Percentiles rank a stretch among this genome's conserved stretches.
phyloP scores from a whole-genome alignment of 2,888 invertebrate genomes.

The Zootermopsis nevadensis region DNA sequence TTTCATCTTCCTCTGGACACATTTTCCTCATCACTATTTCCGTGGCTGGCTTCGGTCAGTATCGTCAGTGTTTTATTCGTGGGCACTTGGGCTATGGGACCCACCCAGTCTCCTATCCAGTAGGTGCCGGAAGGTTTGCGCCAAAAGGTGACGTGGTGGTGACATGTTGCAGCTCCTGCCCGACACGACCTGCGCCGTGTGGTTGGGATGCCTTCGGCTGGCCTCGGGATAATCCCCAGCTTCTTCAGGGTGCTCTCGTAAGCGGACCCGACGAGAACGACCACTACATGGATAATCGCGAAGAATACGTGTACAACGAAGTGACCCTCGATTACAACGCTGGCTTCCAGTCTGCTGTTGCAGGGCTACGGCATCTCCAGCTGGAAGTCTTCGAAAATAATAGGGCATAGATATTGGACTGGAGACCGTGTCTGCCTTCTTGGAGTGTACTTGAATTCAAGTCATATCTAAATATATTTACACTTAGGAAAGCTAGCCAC shows the following conservation, averaged over 20 bases:
- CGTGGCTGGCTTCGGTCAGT: not conserved
- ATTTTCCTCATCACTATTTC: not conserved
- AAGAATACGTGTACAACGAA: constrained; percentile 68
- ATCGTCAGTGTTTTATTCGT: too few species aligned
- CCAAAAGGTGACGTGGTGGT: not conserved
- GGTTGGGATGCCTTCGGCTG: constrained; percentile 64
- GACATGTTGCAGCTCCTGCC: constrained; percentile 67
- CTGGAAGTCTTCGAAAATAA: constrained; percentile 16
- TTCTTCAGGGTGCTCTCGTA: constrained; percentile 68
- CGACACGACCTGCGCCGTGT: constrained; percentile 64
- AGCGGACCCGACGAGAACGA: constrained; percentile 69
- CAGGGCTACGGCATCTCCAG: constrained; percentile 63
- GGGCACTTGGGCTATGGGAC: too few species aligned
- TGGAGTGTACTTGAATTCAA: too few species aligned
- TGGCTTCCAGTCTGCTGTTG: constrained; percentile 67
- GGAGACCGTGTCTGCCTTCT: too few species aligned
- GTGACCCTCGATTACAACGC: constrained; percentile 70
- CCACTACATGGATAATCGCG: constrained; percentile 65
- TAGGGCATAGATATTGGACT: not conserved
- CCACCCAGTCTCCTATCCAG: too few species aligned
- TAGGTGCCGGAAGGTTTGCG: too few species aligned
- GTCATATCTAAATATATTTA: too few species aligned
- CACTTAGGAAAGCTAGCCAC: too few species aligned
- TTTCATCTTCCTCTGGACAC: too few species aligned
- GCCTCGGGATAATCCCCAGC: constrained; percentile 65